Conservation (phyloP, 2,888 invertebrate genomes). For the Melitaea athalia region DNA sequence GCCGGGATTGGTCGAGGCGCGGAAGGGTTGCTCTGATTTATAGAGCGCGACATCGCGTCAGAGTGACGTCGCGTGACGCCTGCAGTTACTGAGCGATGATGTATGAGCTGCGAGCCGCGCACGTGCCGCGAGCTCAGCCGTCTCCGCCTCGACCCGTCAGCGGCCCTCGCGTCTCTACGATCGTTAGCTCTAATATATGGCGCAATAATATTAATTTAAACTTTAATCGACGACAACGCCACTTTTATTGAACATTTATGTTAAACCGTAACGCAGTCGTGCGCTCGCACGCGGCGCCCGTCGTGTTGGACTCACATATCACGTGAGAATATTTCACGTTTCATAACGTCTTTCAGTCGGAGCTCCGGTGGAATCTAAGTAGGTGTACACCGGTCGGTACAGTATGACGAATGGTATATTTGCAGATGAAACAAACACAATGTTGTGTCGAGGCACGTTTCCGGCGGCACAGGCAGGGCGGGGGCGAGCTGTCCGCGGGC, state of each 20-base stretch:
- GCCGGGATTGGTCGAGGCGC: slow-evolving; percentile 48
- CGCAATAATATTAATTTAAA: slow-evolving; percentile 31
- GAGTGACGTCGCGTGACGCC: slow-evolving; percentile 57
- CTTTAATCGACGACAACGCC: slow-evolving; percentile 23
- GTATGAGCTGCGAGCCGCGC: slow-evolving; percentile 45
- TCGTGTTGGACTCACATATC: background rate
- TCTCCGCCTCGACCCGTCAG: slow-evolving; percentile 22
- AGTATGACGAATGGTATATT: background rate
- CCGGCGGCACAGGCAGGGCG: background rate
- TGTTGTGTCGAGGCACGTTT: slow-evolving; percentile 12
- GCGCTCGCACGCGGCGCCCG: background rate
- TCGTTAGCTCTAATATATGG: slow-evolving; percentile 25
- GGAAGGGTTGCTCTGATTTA: slow-evolving; percentile 51
- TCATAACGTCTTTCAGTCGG: background rate
- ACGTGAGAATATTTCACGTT: background rate
- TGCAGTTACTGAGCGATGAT: slow-evolving; percentile 69
- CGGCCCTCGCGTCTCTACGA: slow-evolving; percentile 10
- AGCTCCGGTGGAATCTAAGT: background rate
- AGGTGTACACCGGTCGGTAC: background rate
- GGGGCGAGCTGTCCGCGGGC: slow-evolving; percentile 22
- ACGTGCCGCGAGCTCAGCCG: slow-evolving; percentile 36
- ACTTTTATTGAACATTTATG: slow-evolving; percentile 13
- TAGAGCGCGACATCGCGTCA: slow-evolving; percentile 52
- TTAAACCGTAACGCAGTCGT: background rate
- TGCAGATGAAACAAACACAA: slow-evolving; percentile 7